These are phyloP conservation scores for Cyprinodon variegatus DNA, from an alignment of 2,113 vertebrate genomes.

Conservation along the genomic window DNA sequence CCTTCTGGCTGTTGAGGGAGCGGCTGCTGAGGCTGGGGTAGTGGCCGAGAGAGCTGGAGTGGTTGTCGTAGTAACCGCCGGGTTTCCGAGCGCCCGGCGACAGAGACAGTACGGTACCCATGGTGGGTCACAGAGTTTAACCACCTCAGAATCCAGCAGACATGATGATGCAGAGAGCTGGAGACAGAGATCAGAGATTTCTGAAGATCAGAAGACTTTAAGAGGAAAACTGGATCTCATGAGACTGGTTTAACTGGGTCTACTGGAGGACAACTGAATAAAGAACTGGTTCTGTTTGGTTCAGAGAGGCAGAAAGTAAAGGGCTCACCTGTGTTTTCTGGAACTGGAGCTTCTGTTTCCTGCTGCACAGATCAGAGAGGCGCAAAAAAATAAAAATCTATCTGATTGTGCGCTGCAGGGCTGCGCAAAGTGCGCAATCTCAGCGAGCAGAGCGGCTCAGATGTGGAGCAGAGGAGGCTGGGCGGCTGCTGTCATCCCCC, in stretches of 20 bases:
- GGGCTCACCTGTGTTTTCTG: conserved; percentile 45
- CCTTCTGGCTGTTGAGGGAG: conserved; percentile 79
- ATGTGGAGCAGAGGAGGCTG: conserved; percentile 11
- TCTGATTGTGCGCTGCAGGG: too few relatives aligned
- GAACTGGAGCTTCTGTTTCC: not conserved
- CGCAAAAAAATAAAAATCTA: too few relatives aligned
- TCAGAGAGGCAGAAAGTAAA: not conserved
- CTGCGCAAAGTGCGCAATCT: conserved; percentile 18
- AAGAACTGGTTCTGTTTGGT: not conserved
- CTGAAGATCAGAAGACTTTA: not conserved
- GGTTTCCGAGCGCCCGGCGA: conserved; percentile 81
- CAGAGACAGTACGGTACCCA: conserved; percentile 85
- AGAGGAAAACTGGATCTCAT: not conserved
- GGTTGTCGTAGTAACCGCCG: conserved; percentile 78
- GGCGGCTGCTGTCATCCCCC: conserved; percentile 51
- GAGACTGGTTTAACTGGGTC: not conserved
- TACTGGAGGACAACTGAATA: not conserved
- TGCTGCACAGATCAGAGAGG: conserved; percentile 21
- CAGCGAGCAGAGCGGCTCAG: not conserved
- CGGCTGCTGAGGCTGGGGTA: conserved; percentile 82
- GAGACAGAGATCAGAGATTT: not conserved
- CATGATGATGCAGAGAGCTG: not conserved
- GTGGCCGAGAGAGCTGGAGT: conserved; percentile 79
- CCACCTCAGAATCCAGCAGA: conserved; percentile 19
- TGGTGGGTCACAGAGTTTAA: conserved; percentile 57